Percentiles rank a stretch among this genome's conserved stretches.
These are phyloP conservation scores for Helicoverpa assulta DNA, from an alignment of 2,888 invertebrate genomes.

Conservation along the genomic window DNA sequence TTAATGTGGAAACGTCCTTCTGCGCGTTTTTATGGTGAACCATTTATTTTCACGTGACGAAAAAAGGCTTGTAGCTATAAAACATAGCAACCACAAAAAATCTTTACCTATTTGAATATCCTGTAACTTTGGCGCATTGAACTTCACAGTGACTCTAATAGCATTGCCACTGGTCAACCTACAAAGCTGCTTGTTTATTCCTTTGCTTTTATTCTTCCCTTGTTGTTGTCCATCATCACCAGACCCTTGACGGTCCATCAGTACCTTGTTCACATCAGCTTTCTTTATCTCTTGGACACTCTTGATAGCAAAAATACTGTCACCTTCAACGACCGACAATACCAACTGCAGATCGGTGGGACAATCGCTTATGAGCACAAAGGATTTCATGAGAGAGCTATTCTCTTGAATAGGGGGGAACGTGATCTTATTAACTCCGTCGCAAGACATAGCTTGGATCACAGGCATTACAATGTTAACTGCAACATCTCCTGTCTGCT, in stretches of 20 bases:
- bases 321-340: conserved; percentile 76
- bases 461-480: conserved; percentile 80
- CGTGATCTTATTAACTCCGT: conserved; percentile 79
- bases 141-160: conserved; percentile 78
- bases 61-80: no score
- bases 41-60: no score
- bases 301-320: conserved; percentile 78
- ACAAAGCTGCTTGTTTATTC: conserved; percentile 79
- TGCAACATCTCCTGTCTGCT: conserved; percentile 73
- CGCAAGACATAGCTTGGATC: conserved; percentile 82
- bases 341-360: conserved; percentile 80
- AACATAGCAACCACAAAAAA: neutral
- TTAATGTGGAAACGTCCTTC: no score
- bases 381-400: conserved; percentile 71
- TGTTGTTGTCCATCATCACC: conserved; percentile 67
- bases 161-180: conserved; percentile 81
- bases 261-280: conserved; percentile 79
- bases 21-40: no score
- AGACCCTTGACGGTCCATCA: conserved; percentile 74
- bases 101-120: conserved; percentile 72
- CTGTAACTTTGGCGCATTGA: conserved; percentile 77
- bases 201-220: conserved; percentile 72
- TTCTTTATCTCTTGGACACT: conserved; percentile 83
- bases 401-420: conserved; percentile 79
- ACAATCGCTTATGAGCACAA: conserved; percentile 83